Evolutionary conservation across 2,888 invertebrate species (phyloP).

Genomic region (Adineta ricciae): DNA sequence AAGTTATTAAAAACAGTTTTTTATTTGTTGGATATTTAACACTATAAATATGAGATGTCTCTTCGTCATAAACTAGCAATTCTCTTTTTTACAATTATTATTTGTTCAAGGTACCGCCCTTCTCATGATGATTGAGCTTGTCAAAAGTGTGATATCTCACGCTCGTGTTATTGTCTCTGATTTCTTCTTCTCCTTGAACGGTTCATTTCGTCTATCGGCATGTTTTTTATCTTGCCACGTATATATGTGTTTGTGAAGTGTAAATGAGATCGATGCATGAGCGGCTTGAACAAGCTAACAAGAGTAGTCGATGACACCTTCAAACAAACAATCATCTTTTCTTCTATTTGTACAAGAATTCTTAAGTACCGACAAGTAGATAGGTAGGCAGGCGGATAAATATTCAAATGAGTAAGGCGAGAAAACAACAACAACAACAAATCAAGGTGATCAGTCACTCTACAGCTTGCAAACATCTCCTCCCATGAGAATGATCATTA

Average conservation of each 20-base stretch:
- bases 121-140: constrained; percentile 15
- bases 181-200: constrained; percentile 5
- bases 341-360: background rate
- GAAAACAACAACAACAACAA: background rate
- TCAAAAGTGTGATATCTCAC: constrained; percentile 5
- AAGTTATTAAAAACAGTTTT: too few relatives aligned
- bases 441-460: background rate
- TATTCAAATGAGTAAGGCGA: background rate
- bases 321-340: constrained; percentile 1
- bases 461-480: background rate
- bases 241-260: constrained; percentile 2
- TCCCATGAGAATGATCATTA: background rate
- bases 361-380: background rate
- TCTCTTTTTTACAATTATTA: background rate
- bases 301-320: constrained; percentile 9
- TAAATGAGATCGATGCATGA: constrained; percentile 15
- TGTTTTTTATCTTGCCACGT: background rate
- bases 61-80: background rate
- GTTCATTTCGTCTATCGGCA: constrained; percentile 7
- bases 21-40: background rate
- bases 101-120: constrained; percentile 9
- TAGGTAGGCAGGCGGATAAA: background rate
- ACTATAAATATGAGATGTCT: background rate
- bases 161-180: constrained; percentile 13
- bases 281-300: background rate